phyloP scores from a whole-genome alignment of 2,888 invertebrate genomes.

The Craniophora ligustri region DNA sequence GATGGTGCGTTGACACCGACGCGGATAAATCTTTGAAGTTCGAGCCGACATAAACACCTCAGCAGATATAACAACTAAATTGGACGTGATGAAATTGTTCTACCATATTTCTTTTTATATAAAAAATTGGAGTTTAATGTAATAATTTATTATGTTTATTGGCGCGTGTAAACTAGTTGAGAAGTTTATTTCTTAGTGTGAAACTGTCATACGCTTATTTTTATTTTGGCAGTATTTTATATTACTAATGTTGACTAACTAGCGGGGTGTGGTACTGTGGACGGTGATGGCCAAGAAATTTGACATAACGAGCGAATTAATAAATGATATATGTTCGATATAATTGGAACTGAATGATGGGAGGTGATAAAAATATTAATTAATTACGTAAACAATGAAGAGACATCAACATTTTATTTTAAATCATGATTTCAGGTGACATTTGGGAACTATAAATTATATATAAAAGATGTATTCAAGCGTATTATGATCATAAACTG shows the following conservation, averaged over 20 bases:
- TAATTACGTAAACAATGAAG: constrained; percentile 21
- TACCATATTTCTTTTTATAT: constrained; percentile 41
- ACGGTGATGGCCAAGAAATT: constrained; percentile 11
- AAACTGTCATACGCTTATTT: constrained; percentile 35
- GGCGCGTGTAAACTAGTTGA: constrained; percentile 40
- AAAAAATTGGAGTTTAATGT: constrained; percentile 46
- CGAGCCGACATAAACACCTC: constrained; percentile 39
- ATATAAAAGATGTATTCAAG: constrained; percentile 13
- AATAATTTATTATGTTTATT: constrained; percentile 54
- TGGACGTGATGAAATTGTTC: constrained; percentile 39
- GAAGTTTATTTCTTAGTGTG: constrained; percentile 39
- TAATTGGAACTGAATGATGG: constrained; percentile 10
- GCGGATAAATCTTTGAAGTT: constrained; percentile 43
- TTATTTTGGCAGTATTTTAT: constrained; percentile 44
- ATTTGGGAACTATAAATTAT: constrained; percentile 21
- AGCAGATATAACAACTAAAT: constrained; percentile 46
- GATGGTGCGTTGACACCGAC: constrained; percentile 29
- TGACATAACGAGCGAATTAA: constrained; percentile 29
- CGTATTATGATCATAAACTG: constrained; percentile 30
- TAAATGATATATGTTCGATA: constrained; percentile 1
- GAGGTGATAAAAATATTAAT: constrained; percentile 25
- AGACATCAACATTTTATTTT: background rate
- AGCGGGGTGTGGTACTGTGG: constrained; percentile 11
- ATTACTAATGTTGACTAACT: constrained; percentile 40
- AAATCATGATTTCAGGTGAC: constrained; percentile 5